Evolutionary conservation across 2,797 vertebrate genomes (phyloP), one percentile per base, ranked within the genome.

Genomic region (Tinamus major): DNA sequence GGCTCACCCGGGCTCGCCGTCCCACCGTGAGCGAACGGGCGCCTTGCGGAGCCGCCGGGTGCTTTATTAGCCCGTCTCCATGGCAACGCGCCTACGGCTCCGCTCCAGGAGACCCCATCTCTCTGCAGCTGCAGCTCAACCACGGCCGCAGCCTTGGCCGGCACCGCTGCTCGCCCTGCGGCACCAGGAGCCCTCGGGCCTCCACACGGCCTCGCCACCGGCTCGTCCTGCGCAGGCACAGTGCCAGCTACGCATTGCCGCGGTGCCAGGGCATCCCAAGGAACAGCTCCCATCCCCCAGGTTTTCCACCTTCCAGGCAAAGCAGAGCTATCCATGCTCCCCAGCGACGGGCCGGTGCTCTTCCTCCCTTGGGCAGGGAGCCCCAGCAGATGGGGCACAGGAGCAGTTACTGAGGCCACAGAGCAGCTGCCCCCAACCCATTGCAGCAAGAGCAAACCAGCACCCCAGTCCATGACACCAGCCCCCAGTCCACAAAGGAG

Each of bases 51-150:
- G 91, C 81, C 88, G 84, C 72, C 81, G 59, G 67, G n/a, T 87
- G 93, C 71, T 90, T 95, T 94, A 95, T 96, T 96, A 96, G 93
- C 92, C 87, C 44, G 94, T 97, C 96, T 95, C 94, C 93, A 97
- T 95, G 79, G 93, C 92, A 97, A 97, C 94, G 82, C 56, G 62
- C 92, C 92, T 94, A 89, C 89, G 70, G 95, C 86, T 96, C 85
- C 89, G 67, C 93, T 92, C 78, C 0, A 71, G 93, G 90, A 94
- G 91, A 94, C 94, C 95, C 95, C 77, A 21, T 75, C 85, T 92
- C 37, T 31, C 85, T 55, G 63, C 6, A 26, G 92, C 81, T 83
- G 85, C 91, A 90, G 92, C 95, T 93, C 93, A 92, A 84, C 65
- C 85, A 6, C 67, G 7, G 15, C 55, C 79, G 35, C 16, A 1